phyloP scores from a whole-genome alignment of 2,888 invertebrate species.

The Hirtodrosophila confusa region DNA sequence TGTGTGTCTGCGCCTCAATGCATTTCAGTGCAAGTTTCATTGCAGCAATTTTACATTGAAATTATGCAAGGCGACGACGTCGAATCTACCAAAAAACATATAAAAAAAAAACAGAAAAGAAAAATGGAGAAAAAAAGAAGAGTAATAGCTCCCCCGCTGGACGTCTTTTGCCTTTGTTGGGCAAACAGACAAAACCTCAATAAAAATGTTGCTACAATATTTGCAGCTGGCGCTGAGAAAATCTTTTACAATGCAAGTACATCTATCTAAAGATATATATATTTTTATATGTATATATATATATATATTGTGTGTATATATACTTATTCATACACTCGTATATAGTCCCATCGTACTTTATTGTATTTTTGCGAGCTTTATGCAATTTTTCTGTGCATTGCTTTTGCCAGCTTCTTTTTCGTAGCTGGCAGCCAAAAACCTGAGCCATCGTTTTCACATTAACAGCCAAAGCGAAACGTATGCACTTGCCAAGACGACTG shows the following conservation, averaged over 20 bases:
- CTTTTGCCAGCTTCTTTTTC: conserved; percentile 37
- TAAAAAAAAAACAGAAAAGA: conserved; percentile 15
- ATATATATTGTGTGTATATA: conserved; percentile 11
- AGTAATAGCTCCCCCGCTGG: conserved; percentile 58
- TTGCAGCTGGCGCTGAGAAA: conserved; percentile 74
- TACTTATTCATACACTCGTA: conserved; percentile 30
- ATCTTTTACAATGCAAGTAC: conserved; percentile 64
- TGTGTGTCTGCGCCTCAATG: conserved; percentile 67
- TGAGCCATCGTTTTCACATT: conserved; percentile 80
- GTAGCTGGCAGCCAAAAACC: conserved; percentile 66
- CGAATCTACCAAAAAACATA: conserved; percentile 26
- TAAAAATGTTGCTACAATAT: conserved; percentile 79
- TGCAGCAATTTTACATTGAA: conserved; percentile 73
- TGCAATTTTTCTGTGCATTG: conserved; percentile 53
- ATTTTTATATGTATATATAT: no score
- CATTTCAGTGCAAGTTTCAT: conserved; percentile 72
- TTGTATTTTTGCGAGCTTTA: conserved; percentile 57
- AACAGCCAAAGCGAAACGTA: conserved; percentile 78
- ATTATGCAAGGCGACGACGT: conserved; percentile 62
- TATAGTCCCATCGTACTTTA: conserved; percentile 46
- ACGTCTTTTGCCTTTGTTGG: conserved; percentile 67
- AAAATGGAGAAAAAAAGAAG: conserved; percentile 22
- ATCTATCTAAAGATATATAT: conserved; percentile 26
- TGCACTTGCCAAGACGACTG: conserved; percentile 71
- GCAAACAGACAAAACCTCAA: conserved; percentile 79